A percentile compares a stretch with the other conserved stretches of the same genome.
These are phyloP conservation scores for Alectoris magna DNA, from an alignment of 2,797 vertebrate genomes.

Conservation along the genomic window DNA sequence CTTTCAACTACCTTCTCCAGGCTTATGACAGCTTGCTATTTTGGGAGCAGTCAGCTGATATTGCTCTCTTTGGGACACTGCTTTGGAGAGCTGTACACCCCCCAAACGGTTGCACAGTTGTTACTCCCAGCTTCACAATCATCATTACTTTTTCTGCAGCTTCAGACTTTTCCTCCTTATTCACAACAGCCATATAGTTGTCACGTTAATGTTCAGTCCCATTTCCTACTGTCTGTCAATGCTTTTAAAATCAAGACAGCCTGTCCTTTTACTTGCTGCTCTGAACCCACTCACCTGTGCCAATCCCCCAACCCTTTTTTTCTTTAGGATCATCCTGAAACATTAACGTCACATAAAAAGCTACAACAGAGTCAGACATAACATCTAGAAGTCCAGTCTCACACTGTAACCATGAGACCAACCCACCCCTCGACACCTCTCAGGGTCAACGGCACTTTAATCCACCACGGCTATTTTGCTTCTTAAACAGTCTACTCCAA, in stretches of 20 bases:
- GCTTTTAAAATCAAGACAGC: not conserved
- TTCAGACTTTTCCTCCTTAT: not conserved
- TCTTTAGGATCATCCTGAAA: not conserved
- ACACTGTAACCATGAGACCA: not conserved
- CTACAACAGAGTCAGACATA: not conserved
- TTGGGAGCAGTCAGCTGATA: not conserved
- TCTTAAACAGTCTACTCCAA: slow-evolving; percentile 66
- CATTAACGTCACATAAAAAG: not conserved
- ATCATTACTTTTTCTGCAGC: not conserved
- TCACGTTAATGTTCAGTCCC: not conserved
- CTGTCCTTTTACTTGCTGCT: not conserved
- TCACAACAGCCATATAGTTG: not conserved
- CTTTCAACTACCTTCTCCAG: not conserved
- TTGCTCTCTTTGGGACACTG: not conserved
- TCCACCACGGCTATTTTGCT: slow-evolving; percentile 49
- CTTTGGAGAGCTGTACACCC: not conserved
- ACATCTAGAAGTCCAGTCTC: slow-evolving; percentile 26
- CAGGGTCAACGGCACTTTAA: slow-evolving; percentile 60
- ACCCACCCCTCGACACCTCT: slow-evolving; percentile 14
- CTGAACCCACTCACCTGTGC: not conserved
- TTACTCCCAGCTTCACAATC: not conserved
- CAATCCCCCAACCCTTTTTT: not conserved
- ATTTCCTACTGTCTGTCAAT: not conserved
- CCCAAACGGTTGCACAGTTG: not conserved
- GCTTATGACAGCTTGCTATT: not conserved